Evolutionary conservation across 53 echinoderm and acorn worm genomes (phyloP), one percentile per base, ranked within the genome.

Genomic region (Echinometra lucunter): DNA sequence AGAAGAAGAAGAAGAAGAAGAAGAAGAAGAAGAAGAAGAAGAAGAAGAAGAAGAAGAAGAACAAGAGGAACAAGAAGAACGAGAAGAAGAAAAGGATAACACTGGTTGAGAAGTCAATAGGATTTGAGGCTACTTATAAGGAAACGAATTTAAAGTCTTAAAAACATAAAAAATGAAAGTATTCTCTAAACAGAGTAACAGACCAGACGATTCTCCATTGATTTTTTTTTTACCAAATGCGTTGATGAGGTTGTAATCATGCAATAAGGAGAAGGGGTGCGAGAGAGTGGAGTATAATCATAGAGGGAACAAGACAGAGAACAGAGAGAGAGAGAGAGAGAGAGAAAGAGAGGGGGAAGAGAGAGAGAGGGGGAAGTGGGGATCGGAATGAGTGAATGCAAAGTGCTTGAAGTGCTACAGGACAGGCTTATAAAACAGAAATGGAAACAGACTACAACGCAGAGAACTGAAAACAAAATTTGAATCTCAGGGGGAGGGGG

Each of bases 41-140:
- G 74, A 66, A 66, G 74, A 92, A 66, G 74, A 40, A 66, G 74
- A 92, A 37, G 74, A 66, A 37, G 74, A 92, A 30, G 74, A 66
- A 16, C 47, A 75, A 16, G 47, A 40, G 32, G 74, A 92, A 30
- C 47, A 66, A 32, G 49, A 75, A 32, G 74, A 66, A 66, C 1
- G 75, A 35, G 74, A 82, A 82, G 45, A 45, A 6, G 38, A 82
- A 40, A 45, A 82, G 17, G 45, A 44, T 44, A 7, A 45, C 44
- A 45, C 11, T 44, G 44, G 44, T 6, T 13, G 44, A 44, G 8
- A 74, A 74, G 74, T n/a, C n/a, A n/a, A n/a, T n/a, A n/a, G n/a
- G n/a, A n/a, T n/a, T n/a, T n/a, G n/a, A n/a, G n/a, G n/a, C n/a
- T n/a, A n/a, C n/a, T n/a, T n/a, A n/a, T n/a, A n/a, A n/a, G n/a